Conservation (phyloP, 1,140 invertebrate genomes). For the Sitobion miscanthi region DNA sequence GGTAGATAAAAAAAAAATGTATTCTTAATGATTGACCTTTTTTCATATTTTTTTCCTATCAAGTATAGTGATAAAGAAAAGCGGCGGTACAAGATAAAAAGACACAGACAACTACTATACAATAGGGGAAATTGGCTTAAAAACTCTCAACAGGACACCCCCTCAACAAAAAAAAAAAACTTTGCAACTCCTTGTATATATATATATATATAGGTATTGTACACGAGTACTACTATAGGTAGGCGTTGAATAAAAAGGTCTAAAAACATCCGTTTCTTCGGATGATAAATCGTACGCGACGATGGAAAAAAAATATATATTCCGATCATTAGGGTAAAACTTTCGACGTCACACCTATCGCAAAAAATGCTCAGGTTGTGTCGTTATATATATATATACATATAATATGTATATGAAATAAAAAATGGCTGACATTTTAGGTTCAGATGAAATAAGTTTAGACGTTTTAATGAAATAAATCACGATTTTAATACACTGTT, state of each 20-base stretch:
- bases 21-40: conserved; percentile 19
- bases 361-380: not conserved
- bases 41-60: not conserved
- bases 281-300: conserved; percentile 14
- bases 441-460: not conserved
- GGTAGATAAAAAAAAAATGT: conserved; percentile 5
- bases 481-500: not conserved
- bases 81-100: not conserved
- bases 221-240: not conserved
- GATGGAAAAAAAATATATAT: not conserved
- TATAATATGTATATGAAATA: not conserved
- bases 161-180: not conserved
- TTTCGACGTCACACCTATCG: not conserved
- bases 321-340: conserved; percentile 19
- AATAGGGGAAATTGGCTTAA: not conserved
- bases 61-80: conserved; percentile 17
- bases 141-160: not conserved
- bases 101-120: not conserved
- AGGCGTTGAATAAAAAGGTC: not conserved
- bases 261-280: conserved; percentile 16
- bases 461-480: conserved; percentile 16
- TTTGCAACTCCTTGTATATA: not conserved
- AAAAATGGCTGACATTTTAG: not conserved
- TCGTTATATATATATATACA: no score
- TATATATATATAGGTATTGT: not conserved